A percentile compares a stretch with the other conserved stretches of the same genome.
Evolutionary conservation across 2,888 invertebrate species (phyloP).

Genomic region (Cataglyphis rosenhaueri): DNA sequence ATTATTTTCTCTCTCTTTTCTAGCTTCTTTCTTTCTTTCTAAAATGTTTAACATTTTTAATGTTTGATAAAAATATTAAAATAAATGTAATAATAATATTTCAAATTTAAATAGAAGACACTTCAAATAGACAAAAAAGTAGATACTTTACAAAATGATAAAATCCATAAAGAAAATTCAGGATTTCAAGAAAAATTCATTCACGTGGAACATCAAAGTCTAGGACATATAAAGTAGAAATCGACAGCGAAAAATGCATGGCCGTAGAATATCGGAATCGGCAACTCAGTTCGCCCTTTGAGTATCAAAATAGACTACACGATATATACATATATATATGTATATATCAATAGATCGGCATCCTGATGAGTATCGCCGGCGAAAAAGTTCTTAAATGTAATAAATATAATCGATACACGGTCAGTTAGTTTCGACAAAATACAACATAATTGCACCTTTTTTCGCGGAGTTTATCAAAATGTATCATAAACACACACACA

Average conservation of each 20-base stretch:
- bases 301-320: slow-evolving; percentile 32
- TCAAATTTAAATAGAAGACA: neutral
- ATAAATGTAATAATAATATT: slow-evolving; percentile 12
- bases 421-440: neutral
- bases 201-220: slow-evolving; percentile 32
- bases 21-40: neutral
- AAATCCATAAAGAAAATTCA: slow-evolving; percentile 19
- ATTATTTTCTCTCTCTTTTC: neutral
- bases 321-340: neutral
- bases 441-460: neutral
- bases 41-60: neutral
- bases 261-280: slow-evolving; percentile 12
- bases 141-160: neutral
- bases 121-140: neutral
- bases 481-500: no score
- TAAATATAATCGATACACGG: slow-evolving; percentile 19
- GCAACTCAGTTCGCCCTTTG: slow-evolving; percentile 11
- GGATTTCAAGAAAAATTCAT: slow-evolving; percentile 31
- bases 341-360: slow-evolving; percentile 15
- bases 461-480: neutral
- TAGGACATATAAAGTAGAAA: slow-evolving; percentile 4
- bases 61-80: slow-evolving; percentile 4
- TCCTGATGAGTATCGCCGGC: slow-evolving; percentile 10
- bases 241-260: slow-evolving; percentile 31
- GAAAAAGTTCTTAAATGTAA: slow-evolving; percentile 1